Evolutionary conservation across 2,113 vertebrate species (phyloP), one percentile per base, ranked within the genome.

Genomic region (Toxostoma redivivum): DNA sequence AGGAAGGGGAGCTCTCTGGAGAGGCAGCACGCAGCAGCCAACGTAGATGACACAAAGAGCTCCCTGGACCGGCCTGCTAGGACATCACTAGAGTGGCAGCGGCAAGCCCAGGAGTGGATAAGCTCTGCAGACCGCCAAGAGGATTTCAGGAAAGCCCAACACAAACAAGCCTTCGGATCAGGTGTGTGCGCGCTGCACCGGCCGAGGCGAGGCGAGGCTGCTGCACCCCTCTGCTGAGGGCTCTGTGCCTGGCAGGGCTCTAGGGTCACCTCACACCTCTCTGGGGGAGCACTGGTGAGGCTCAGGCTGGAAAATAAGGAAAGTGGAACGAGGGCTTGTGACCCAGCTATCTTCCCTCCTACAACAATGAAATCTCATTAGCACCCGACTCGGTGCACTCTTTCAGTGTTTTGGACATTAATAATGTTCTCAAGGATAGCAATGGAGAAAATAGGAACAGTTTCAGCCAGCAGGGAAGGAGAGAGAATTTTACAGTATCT

Each of bases 1-100:
- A 98, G 98, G 94, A 99, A 99, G 98, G 99, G 98, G 91, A 98
- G 98, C 77, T 99, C 99, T 97, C 98, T 99, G 97, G 99, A 99
- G 98, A 98, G 99, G 96, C 99, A 99, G 88, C 98, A 98, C 53
- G 97, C 99, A 74, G 95, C 98, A 85, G 95, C 98, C 90, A 98
- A 85, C 97, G 44, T 98, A 92, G 99, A 99, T 81, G 99, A 99
- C 90, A 98, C 98, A 97, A 99, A 98, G 97, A 99, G 97, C 97
- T 99, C 98, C 56, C 92, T 99, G 95, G 99, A 99, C 94, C 98
- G 98, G 83, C 98, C 99, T 95, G 95, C 98, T 86, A 98, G 98
- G 96, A 98, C 98, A 13, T 98, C 99, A 70, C 96, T 99, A 98
- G 99, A 99, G 78, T 98, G 99, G 96, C 99, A 99, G 93, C 98